Base-by-base conservation (phyloP, 1,140 invertebrate species). In the Oreohelix idahoensis region DNA sequence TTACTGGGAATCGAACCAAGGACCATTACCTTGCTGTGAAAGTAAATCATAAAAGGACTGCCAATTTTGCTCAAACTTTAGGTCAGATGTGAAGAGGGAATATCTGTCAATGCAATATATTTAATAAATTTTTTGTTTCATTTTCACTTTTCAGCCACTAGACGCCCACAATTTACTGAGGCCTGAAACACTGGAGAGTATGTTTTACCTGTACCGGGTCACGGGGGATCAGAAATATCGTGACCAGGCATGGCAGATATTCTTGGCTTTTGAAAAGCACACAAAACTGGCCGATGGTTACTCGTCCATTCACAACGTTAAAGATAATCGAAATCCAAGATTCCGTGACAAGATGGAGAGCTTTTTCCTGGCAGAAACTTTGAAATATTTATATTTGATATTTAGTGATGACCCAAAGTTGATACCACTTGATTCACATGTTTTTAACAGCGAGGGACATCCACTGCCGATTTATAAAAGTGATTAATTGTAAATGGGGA, bases 371-470 rank as follows among this genome's bases (percentile, higher is more conserved):
- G 98, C 98, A 29, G 98, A 99, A 94, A 99, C 98, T 42, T 94
- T 99, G 36, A 99, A 99, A 96, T 99, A 99, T 93, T 95, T 99
- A 83, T 99, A 99, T 93, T 94, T 99, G 87, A 94, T 99, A 84
- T 99, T 99, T 94, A 97, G 97, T 82, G 97, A 99, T 87, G 98
- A 99, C 74, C 79, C 81, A 89, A 95, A 95, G 81, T 94, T 98
- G 81, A 94, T 99, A 85, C 95, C 97, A 8, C 94, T 99, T 42
- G 97, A 99, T 92, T 95, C 98, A 88, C 99, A 97, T 97, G 98
- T 99, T 10, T 98, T 99, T 93, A 99, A 99, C 92, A 99, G 98
- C 0, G 98, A 99, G 94, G 98, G 97, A 38, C 98, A 99, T 94
- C 96, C 98, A 20, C 93, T 99, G 85, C 98, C 98, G 35, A 96